Base-by-base conservation (phyloP, 2,888 invertebrate genomes). In the Hofmannophila pseudospretella region DNA sequence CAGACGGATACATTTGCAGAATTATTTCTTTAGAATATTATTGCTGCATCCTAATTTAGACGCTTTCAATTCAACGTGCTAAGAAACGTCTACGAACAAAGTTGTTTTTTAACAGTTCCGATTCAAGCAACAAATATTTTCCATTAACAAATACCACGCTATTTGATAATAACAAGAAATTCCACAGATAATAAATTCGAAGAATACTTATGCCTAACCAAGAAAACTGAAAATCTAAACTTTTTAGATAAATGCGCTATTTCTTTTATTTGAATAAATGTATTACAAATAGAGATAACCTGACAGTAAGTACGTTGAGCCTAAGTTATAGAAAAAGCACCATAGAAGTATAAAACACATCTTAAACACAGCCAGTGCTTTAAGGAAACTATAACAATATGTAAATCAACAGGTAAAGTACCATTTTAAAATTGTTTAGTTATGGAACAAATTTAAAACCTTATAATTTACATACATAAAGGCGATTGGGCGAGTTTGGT, bases 261-360 rank as follows among this genome's bases (percentile, higher is more conserved):
- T 25, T 25, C 8, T 25, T 9, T n/a, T 10, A 10, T 2, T 8
- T 25, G 8, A 9, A 25, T 9, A 5, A 12, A 10, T 1, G 27
- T 10, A 8, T 25, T 20, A 20, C 23, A 23, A 23, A n/a, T 27
- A 27, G 5, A 27, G 5, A 11, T 10, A 12, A 12, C 12, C 27
- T 27, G 27, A 1, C 12, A 12, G 27, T 61, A 69, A 67, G 64
- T 69, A 67, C 60, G 52, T 58, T 60, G 61, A 54, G 60, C 63
- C 56, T 58, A 65, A 43, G 48, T n/a, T 37, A 42, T 51, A 49
- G 44, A 54, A 44, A 42, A 69, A 72, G 72, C 71, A 73, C 71
- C 71, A 67, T 63, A 58, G 47, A 61, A 54, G 43, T 59, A 50
- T 52, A 50, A 51, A 51, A 49, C 38, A 48, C 40, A 45, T 45